phyloP scores from a whole-genome alignment of 1,140 invertebrate species.

The Arion vulgaris region DNA sequence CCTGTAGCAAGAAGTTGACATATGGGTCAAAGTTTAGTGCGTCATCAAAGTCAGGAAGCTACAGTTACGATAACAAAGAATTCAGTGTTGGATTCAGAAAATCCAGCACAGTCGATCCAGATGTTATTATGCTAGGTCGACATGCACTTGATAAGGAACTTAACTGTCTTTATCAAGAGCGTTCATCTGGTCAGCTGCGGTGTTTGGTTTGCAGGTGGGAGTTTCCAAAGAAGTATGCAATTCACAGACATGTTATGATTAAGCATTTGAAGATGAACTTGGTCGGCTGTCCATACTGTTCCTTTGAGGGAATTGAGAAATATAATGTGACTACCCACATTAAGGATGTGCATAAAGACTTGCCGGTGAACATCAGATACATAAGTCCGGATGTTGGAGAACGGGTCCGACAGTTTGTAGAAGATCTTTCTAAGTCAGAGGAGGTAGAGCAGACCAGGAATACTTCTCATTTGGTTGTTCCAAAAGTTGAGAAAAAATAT shows the following conservation, averaged over 20 bases:
- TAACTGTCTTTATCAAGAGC: slow-evolving; percentile 36
- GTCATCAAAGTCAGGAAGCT: not conserved
- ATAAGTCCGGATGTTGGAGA: slow-evolving; percentile 37
- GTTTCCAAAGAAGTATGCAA: slow-evolving; percentile 46
- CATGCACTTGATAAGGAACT: slow-evolving; percentile 45
- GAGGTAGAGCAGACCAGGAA: not conserved
- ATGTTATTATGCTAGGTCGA: slow-evolving; percentile 44
- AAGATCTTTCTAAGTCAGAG: slow-evolving; percentile 23
- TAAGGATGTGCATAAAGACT: slow-evolving; percentile 44
- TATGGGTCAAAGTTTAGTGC: not conserved
- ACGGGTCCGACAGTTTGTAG: slow-evolving; percentile 42
- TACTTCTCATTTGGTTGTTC: not conserved
- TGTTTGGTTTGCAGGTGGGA: slow-evolving; percentile 50
- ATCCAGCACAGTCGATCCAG: slow-evolving; percentile 23
- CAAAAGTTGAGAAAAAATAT: slow-evolving; percentile 29
- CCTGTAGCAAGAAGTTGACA: not conserved
- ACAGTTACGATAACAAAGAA: not conserved
- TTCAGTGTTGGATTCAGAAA: not conserved
- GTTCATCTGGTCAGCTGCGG: not conserved
- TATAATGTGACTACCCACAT: slow-evolving; percentile 49
- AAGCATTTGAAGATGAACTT: slow-evolving; percentile 50
- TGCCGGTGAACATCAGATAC: slow-evolving; percentile 32
- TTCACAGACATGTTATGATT: slow-evolving; percentile 49
- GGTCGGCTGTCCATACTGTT: slow-evolving; percentile 48
- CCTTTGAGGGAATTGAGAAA: slow-evolving; percentile 46